Base-by-base conservation (phyloP, 2,113 vertebrate species). In the Aphyosemion australe region DNA sequence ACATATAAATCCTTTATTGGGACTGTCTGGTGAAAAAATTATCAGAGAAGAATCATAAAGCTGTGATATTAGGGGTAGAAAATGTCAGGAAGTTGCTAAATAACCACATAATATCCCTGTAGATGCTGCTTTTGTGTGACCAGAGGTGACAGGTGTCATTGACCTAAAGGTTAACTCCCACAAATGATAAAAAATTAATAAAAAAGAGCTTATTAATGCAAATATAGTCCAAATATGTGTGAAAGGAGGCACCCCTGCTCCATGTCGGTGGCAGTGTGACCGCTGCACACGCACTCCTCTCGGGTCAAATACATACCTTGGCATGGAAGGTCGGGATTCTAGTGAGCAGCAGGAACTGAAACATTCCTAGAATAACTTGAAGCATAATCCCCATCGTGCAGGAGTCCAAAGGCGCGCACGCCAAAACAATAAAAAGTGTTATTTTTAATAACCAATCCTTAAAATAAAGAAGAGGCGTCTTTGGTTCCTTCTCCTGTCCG, bases 331-430 rank as follows among this genome's bases (percentile, higher is more conserved):
- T 84, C 21, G 90, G 89, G 58, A 94, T 92, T 88, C 89, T 90
- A 82, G 91, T 81, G 76, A 94, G 89, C 68, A 92, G 89, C 78
- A 94, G 90, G 90, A 93, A 89, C 69, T 93, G 93, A 92, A 93
- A 93, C 91, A 94, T 91, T 91, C 92, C 93, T 74, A 94, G 86
- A 91, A 94, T 92, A 92, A 93, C 90, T 92, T 93, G 90, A 62
- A 93, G 90, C 79, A 88, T 92, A 90, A 92, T 92, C 88, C 91
- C 89, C 93, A 94, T 94, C 84, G 91, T 91, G 90, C 74, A 86
- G 84, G 65, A 85, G 79, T 90, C 85, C 76, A 81, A 70, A 72
- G 81, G 16, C n/a, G 70, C 65, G n/a, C 74, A 74, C 43, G 64
- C 65, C 61, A 82, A 87, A 77, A 74, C 72, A 56, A 42, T 12